Evolutionary conservation across 2,113 vertebrate species (phyloP).

Genomic region (Alosa alosa): DNA sequence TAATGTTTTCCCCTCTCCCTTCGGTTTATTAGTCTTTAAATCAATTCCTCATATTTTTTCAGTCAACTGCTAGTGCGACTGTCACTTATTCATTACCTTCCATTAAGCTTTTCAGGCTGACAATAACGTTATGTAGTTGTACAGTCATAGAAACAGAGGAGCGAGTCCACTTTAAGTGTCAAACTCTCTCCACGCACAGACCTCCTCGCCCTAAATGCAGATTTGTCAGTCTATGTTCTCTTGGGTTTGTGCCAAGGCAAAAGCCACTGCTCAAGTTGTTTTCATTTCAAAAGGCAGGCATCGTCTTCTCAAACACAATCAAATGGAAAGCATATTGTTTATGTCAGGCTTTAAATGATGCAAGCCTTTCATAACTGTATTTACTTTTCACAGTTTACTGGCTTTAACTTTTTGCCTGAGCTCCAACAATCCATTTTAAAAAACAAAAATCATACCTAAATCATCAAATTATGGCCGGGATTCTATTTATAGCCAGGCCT

Average conservation of each 20-base stretch:
- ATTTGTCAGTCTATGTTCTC: not conserved
- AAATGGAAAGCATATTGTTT: not conserved
- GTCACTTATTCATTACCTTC: constrained; percentile 7
- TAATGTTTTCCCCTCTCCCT: constrained; percentile 9
- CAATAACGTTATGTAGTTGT: not conserved
- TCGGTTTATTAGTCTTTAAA: constrained; percentile 27
- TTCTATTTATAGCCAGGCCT: too few relatives aligned
- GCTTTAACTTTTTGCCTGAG: not conserved
- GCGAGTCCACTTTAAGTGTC: not conserved
- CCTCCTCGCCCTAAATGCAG: not conserved
- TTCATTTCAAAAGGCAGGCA: not conserved
- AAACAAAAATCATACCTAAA: too few relatives aligned
- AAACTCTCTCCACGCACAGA: not conserved
- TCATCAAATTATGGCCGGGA: too few relatives aligned
- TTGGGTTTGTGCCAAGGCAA: not conserved
- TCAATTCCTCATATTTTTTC: constrained; percentile 26
- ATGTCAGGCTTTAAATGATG: not conserved
- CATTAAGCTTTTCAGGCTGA: not conserved
- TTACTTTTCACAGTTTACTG: not conserved
- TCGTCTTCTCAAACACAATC: too few relatives aligned
- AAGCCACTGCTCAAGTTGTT: not conserved
- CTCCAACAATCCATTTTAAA: not conserved
- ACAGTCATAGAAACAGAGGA: not conserved
- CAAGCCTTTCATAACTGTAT: not conserved
- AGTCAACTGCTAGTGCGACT: not conserved